These are phyloP conservation scores for Drosophila mayaguana DNA, from an alignment of 2,888 invertebrate genomes.

Conservation along the genomic window DNA sequence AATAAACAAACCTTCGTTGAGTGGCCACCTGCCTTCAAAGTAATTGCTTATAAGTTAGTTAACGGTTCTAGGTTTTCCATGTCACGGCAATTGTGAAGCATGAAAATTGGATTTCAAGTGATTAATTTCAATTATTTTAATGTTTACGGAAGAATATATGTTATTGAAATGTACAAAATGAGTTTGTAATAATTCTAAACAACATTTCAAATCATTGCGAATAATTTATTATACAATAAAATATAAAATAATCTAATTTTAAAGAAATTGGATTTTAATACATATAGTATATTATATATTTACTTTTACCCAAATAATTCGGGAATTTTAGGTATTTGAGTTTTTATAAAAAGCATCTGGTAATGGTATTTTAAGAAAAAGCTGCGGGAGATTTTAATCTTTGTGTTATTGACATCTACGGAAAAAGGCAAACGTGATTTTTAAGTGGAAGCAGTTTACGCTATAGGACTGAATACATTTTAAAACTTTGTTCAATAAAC, in stretches of 20 bases:
- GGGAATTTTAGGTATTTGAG: no score
- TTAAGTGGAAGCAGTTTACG: neutral
- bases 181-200: slow-evolving; percentile 16
- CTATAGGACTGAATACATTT: neutral
- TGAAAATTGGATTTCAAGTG: neutral
- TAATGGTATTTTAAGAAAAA: neutral
- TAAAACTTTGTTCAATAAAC: neutral
- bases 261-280: neutral
- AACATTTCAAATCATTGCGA: neutral
- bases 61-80: slow-evolving; percentile 8
- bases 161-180: neutral
- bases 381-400: neutral
- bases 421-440: neutral
- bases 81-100: slow-evolving; percentile 18
- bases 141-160: slow-evolving; percentile 1
- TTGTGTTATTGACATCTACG: slow-evolving; percentile 6
- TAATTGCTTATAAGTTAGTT: slow-evolving; percentile 31
- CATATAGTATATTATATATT: no score
- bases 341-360: no score
- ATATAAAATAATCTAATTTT: neutral
- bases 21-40: slow-evolving; percentile 14
- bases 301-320: no score
- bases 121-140: slow-evolving; percentile 38
- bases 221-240: neutral
- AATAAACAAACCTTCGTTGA: neutral